A percentile compares a stretch with the other conserved stretches of the same genome.
Conservation (phyloP, 2,888 invertebrate genomes). For the Hermaeophaga mercurialis region DNA sequence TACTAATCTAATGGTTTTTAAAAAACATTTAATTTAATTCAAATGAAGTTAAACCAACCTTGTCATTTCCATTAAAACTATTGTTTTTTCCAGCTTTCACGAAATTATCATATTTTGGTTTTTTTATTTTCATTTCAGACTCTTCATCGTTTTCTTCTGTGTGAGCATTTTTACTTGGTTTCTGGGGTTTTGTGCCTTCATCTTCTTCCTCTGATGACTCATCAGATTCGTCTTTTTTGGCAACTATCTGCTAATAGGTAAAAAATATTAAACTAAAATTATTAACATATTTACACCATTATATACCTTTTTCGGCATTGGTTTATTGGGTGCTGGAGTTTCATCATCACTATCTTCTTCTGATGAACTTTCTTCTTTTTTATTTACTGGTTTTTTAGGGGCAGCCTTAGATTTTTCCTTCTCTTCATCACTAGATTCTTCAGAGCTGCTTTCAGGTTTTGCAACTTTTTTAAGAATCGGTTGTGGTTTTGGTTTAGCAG, state of each 20-base stretch:
- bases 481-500: constrained; percentile 31
- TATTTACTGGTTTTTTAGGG: constrained; percentile 33
- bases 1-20: too few relatives aligned
- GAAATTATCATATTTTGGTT: constrained; percentile 71
- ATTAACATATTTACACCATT: neutral
- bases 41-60: constrained; percentile 22
- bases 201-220: constrained; percentile 44
- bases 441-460: constrained; percentile 48
- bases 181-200: constrained; percentile 39
- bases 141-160: constrained; percentile 35
- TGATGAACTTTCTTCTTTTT: constrained; percentile 13
- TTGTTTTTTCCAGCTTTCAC: constrained; percentile 64
- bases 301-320: constrained; percentile 28
- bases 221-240: constrained; percentile 54
- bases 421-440: constrained; percentile 31
- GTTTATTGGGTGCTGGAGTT: constrained; percentile 51
- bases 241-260: constrained; percentile 34
- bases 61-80: constrained; percentile 44
- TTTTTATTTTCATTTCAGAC: constrained; percentile 56
- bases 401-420: constrained; percentile 39
- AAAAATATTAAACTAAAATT: neutral
- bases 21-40: too few relatives aligned
- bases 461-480: constrained; percentile 40
- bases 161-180: constrained; percentile 20
- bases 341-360: constrained; percentile 13